phyloP scores from a whole-genome alignment of 2,113 vertebrate species.

The Spermophilus dauricus region DNA sequence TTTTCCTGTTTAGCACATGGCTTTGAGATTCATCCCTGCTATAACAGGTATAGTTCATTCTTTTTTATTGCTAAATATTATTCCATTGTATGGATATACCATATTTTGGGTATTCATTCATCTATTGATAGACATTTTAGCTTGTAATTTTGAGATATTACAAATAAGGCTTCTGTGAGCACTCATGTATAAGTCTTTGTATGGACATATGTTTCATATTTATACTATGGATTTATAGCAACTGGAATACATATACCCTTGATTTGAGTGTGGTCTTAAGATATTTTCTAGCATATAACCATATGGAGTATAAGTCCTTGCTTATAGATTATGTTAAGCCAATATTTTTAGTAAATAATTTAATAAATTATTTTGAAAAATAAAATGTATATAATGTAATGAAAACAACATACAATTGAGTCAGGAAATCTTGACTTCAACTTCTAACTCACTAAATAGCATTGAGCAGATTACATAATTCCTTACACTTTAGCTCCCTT shows the following conservation, averaged over 20 bases:
- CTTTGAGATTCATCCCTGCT: neutral
- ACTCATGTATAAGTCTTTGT: neutral
- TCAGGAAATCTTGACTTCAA: neutral
- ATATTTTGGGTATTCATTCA: neutral
- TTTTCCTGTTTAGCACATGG: neutral
- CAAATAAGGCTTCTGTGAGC: neutral
- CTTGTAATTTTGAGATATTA: neutral
- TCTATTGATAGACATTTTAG: neutral
- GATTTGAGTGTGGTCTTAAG: neutral
- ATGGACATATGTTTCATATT: neutral
- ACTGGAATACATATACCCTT: neutral
- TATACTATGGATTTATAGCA: neutral
- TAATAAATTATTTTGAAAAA: conserved; percentile 10
- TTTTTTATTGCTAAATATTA: conserved; percentile 11
- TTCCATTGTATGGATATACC: neutral
- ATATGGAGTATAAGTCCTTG: neutral
- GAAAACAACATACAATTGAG: neutral
- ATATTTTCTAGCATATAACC: neutral
- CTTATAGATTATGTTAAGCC: neutral
- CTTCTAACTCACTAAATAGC: neutral
- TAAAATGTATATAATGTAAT: neutral
- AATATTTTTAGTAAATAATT: neutral
- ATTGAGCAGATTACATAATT: neutral
- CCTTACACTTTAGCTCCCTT: neutral
- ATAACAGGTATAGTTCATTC: neutral